Conservation (phyloP, 1,140 invertebrate genomes). For the Archivesica marissinica region DNA sequence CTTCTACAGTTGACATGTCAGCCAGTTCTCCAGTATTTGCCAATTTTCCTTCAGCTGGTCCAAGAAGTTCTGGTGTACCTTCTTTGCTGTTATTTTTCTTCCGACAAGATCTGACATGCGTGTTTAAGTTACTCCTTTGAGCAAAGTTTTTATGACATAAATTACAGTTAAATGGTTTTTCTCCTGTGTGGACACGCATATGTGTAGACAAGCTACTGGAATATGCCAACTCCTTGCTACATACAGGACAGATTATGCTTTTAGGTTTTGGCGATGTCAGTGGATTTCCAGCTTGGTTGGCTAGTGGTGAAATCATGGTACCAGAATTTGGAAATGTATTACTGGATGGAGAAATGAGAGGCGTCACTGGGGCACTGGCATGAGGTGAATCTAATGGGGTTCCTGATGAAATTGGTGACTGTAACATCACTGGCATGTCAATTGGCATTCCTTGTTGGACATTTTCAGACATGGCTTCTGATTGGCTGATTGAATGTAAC, state of each 20-base stretch:
- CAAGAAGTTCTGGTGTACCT: slow-evolving; percentile 5
- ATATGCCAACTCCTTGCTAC: slow-evolving; percentile 98
- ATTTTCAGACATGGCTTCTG: slow-evolving; percentile 6
- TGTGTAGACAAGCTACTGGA: slow-evolving; percentile 98
- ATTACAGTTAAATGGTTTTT: slow-evolving; percentile 98
- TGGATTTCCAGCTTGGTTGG: background rate
- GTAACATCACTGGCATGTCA: background rate
- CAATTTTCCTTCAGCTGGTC: background rate
- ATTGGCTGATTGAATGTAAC: background rate
- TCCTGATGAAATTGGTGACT: slow-evolving; percentile 19
- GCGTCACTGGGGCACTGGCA: slow-evolving; percentile 17
- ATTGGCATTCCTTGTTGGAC: background rate
- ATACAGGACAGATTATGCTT: slow-evolving; percentile 92
- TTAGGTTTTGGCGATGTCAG: slow-evolving; percentile 25
- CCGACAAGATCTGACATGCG: slow-evolving; percentile 43
- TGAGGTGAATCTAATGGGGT: slow-evolving; percentile 7
- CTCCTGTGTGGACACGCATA: slow-evolving; percentile 98
- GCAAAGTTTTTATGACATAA: slow-evolving; percentile 99
- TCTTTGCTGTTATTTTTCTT: slow-evolving; percentile 49
- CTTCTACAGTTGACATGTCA: background rate
- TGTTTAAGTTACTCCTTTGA: slow-evolving; percentile 96
- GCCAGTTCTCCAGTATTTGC: background rate
- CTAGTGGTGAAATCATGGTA: slow-evolving; percentile 5
- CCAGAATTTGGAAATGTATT: background rate
- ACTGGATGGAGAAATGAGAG: background rate